Evolutionary conservation across 1,140 invertebrate genomes (phyloP), one percentile per base, ranked within the genome.

Genomic region (Ostrea edulis): DNA sequence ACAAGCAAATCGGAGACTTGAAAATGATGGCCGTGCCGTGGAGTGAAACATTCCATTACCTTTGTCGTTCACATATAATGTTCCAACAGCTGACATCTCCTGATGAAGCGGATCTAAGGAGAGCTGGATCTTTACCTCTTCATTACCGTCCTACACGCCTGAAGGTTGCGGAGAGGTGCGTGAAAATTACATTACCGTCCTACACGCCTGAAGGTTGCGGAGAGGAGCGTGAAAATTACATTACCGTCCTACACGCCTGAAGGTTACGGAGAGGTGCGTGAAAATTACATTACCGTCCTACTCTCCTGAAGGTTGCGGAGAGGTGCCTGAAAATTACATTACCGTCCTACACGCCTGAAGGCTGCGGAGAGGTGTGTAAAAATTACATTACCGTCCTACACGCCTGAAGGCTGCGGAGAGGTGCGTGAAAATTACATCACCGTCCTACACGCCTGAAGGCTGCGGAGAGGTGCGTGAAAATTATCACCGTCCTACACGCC

Each of bases 201-300:
- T 35, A 77, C 14, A 77, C 68, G 1, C 68, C 68, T 12, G 68
- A 77, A 12, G 68, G 68, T 7, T 77, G 68, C 29, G 68, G 68
- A 8, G 68, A 77, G 4, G 4, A 35, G 9, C 22, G 68, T 9
- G 29, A 77, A 29, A 77, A 77, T 35, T 77, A 77, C 29, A 35
- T 77, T 77, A 77, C 29, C 68, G 25, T 77, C 68, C 14, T 35
- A 77, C 14, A 77, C 68, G 1, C 68, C 68, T 12, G 68, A 77
- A 12, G 68, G 68, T 7, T 77, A 25, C 29, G 68, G 68, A 8
- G 68, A 77, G 4, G 4, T 77, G 9, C 22, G 68, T 9, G 29
- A 77, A 29, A 77, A 77, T 35, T 77, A 77, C 29, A 35, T 77
- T 77, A n/a, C n/a, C n/a, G n/a, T n/a, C n/a, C n/a, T n/a, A n/a